Evolutionary conservation across 2,888 invertebrate species (phyloP).

Genomic region (Alloscopus bannaensis): DNA sequence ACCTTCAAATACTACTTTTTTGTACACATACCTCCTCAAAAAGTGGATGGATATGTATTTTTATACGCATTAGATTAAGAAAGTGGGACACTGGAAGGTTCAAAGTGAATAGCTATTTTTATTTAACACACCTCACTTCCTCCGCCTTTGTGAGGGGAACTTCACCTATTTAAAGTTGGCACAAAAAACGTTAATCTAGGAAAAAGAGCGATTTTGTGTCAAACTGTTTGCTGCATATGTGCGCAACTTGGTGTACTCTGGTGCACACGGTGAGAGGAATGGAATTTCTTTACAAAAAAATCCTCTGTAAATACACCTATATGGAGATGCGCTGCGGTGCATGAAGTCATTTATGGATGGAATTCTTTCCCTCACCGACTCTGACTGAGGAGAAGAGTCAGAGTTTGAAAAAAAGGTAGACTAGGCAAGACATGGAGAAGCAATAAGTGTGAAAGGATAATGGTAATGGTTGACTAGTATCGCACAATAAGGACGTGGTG

Average conservation of each 20-base stretch:
- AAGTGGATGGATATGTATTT: neutral
- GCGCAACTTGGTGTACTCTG: slow-evolving; percentile 1
- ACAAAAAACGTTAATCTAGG: neutral
- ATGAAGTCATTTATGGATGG: no score
- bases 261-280: no score
- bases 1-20: no score
- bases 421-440: slow-evolving; percentile 2
- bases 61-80: no score
- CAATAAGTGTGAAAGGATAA: slow-evolving; percentile 28
- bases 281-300: no score
- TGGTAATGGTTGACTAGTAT: slow-evolving; percentile 24
- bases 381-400: no score
- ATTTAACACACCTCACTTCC: slow-evolving; percentile 11
- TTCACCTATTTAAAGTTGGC: slow-evolving; percentile 33
- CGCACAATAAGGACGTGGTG: slow-evolving; percentile 20
- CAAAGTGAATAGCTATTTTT: slow-evolving; percentile 12
- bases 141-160: neutral
- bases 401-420: neutral
- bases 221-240: neutral
- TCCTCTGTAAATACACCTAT: no score
- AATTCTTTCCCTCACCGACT: slow-evolving; percentile 16
- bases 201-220: neutral
- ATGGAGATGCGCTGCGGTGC: no score
- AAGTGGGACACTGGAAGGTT: neutral
- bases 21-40: neutral